Evolutionary conservation across 1,140 invertebrate species (phyloP).

Genomic region (Caenorhabditis inopinata): DNA sequence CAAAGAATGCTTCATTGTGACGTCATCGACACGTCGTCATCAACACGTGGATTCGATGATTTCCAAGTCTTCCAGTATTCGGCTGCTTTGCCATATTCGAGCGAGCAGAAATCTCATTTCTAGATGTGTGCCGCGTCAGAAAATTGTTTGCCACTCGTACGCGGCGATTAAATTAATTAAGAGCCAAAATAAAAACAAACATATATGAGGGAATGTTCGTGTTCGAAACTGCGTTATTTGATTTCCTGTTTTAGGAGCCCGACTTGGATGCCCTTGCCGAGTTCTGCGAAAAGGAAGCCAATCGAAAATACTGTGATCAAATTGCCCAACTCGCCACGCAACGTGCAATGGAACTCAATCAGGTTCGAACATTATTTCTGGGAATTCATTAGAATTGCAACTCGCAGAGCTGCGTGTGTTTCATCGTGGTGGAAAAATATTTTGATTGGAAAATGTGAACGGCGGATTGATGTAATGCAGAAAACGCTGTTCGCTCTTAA

Average conservation of each 20-base stretch:
- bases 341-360: not conserved
- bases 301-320: slow-evolving; percentile 3
- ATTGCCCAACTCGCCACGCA: not conserved
- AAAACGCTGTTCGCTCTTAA: too few species aligned
- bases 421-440: too few species aligned
- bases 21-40: not conserved
- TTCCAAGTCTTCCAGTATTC: too few species aligned
- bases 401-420: too few species aligned
- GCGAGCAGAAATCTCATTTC: slow-evolving; percentile 24
- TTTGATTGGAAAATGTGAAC: too few species aligned
- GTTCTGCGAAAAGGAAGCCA: slow-evolving; percentile 13
- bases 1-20: not conserved
- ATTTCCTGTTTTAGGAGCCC: not conserved
- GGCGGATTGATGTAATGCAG: too few species aligned
- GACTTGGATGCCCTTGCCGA: slow-evolving; percentile 10
- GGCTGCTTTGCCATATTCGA: too few species aligned
- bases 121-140: not conserved
- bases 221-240: too few species aligned
- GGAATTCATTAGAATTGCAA: not conserved
- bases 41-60: too few species aligned
- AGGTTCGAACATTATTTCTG: not conserved
- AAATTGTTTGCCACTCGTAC: not conserved
- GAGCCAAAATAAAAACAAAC: too few species aligned
- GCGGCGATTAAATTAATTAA: not conserved
- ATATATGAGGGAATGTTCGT: too few species aligned